phyloP scores from a whole-genome alignment of 2,113 vertebrate genomes.

The Nansenia antarctica region DNA sequence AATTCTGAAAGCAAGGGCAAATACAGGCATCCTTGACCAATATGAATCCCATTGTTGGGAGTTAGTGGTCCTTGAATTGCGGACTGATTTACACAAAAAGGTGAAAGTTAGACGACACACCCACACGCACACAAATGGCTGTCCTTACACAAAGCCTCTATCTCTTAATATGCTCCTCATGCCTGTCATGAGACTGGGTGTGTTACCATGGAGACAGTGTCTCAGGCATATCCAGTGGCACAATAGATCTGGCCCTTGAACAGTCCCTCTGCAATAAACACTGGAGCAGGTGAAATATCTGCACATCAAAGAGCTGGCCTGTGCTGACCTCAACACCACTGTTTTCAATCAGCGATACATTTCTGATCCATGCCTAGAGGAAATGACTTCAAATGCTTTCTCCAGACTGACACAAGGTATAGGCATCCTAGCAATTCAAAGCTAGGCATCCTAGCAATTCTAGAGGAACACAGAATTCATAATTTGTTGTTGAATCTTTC shows the following conservation, averaged over 20 bases:
- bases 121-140: constrained; percentile 8
- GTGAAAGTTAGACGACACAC: too few relatives aligned
- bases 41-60: too few relatives aligned
- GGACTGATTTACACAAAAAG: too few relatives aligned
- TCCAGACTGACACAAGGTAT: constrained; percentile 29
- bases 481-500: neutral
- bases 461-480: constrained; percentile 8
- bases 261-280: constrained; percentile 22
- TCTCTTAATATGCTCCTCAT: constrained; percentile 67
- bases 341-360: constrained; percentile 54
- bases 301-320: constrained; percentile 50
- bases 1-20: too few relatives aligned
- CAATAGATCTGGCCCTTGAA: constrained; percentile 20
- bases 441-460: constrained; percentile 14
- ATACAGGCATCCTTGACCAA: too few relatives aligned
- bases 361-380: constrained; percentile 46
- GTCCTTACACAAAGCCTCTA: constrained; percentile 43
- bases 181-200: constrained; percentile 55
- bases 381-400: constrained; percentile 41
- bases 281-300: constrained; percentile 54
- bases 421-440: constrained; percentile 7
- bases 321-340: constrained; percentile 42
- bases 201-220: constrained; percentile 70
- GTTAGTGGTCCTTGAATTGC: too few relatives aligned
- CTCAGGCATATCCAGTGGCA: constrained; percentile 55